Evolutionary conservation across 2,888 invertebrate species (phyloP).

Genomic region (Drosophila acutilabella): DNA sequence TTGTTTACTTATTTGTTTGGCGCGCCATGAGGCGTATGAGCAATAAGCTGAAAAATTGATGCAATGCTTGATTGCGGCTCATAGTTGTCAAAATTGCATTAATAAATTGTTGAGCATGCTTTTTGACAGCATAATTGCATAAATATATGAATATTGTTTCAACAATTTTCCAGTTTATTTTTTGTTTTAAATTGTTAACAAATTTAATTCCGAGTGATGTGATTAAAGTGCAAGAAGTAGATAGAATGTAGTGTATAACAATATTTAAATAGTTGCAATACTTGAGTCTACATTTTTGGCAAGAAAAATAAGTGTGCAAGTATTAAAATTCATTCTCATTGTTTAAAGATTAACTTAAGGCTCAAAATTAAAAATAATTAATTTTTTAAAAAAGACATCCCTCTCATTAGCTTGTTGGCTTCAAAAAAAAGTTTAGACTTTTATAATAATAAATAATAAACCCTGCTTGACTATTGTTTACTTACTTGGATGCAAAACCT

Average conservation of each 20-base stretch:
- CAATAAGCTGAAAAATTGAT: background rate
- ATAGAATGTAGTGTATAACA: too few relatives aligned
- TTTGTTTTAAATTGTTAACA: background rate
- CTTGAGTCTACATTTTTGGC: too few relatives aligned
- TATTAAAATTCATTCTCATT: too few relatives aligned
- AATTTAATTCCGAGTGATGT: background rate
- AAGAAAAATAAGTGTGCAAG: too few relatives aligned
- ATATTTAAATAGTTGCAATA: too few relatives aligned
- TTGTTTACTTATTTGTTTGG: background rate
- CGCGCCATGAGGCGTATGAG: too few relatives aligned
- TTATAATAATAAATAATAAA: background rate
- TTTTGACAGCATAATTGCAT: background rate
- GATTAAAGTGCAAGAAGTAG: too few relatives aligned
- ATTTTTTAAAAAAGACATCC: too few relatives aligned
- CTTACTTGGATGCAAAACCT: constrained; percentile 98
- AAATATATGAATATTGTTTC: background rate
- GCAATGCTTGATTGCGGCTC: background rate
- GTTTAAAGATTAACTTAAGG: too few relatives aligned
- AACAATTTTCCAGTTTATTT: background rate
- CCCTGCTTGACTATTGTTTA: constrained; percentile 63
- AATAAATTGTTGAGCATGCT: constrained; percentile 1
- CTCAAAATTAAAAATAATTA: too few relatives aligned
- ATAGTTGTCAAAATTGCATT: constrained; percentile 4
- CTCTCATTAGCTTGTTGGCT: too few relatives aligned
- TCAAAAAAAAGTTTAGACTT: too few relatives aligned